Base-by-base conservation (phyloP, 2,888 invertebrate species). In the Willowsia nigromaculata region DNA sequence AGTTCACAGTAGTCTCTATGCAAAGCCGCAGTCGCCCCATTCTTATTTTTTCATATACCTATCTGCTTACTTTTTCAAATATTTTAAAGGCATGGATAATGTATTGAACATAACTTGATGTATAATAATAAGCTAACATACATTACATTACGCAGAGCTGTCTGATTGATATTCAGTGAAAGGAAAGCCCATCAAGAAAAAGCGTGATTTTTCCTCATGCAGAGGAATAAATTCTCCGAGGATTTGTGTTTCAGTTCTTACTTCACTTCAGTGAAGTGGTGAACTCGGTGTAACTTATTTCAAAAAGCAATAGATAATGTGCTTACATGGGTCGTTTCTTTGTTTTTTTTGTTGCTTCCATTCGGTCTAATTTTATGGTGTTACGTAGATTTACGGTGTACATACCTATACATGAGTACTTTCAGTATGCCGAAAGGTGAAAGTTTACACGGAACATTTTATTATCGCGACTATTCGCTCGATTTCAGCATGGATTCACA, bases 161-260 rank as follows among this genome's bases (percentile, higher is more conserved):
- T 62, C 30, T 62, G 11, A 25, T 62, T 62, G 30, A 62, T 62
- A 62, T 62, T 30, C 33, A 30, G 30, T 53, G 33, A 33, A 15
- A 5, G 30, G 30, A 62, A 62, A 33, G 62, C 11, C 30, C 33
- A 62, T 62, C 30, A 62, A 62, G 33, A 62, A 62, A 30, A 27
- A n/a, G 59, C 59, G 59, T 27, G 59, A 33, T 62, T 62, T 62
- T 30, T 30, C 13, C 27, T 33, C 33, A 5, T 15, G 27, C 30
- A n/a, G 3, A 62, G 30, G 27, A 62, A 62, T 30, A 62, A 62
- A 62, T 62, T 62, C 62, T 62, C 62, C n/a, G n/a, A n/a, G 62
- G 62, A 62, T 62, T 62, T 62, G 33, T 15, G 62, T 30, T 62
- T 30, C n/a, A 27, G n/a, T n/a, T n/a, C 33, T 13, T 15, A 62